Conservation (phyloP, 35 echinoderm and acorn worm species). For the Chiridota heheva region DNA sequence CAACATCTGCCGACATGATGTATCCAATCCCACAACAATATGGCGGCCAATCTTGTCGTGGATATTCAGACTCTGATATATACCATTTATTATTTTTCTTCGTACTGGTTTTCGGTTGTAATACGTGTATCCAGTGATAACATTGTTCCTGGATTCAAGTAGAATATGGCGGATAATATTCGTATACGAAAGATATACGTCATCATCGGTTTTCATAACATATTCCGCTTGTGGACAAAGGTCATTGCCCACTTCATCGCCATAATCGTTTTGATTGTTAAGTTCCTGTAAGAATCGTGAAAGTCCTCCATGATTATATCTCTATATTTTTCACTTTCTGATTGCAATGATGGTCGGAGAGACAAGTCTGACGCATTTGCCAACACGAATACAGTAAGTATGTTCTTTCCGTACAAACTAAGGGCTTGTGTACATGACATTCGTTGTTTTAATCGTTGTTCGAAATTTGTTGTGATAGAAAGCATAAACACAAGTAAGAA, state of each 20-base stretch:
- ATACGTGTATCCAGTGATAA: background rate
- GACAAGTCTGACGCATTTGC: background rate
- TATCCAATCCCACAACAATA: slow-evolving; percentile 69
- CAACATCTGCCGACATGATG: slow-evolving; percentile 62
- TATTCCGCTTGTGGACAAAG: slow-evolving; percentile 70
- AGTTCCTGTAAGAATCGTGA: slow-evolving; percentile 65
- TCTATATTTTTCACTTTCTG: slow-evolving; percentile 35
- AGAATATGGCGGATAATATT: slow-evolving; percentile 48
- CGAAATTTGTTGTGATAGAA: slow-evolving; percentile 5
- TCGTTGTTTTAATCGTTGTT: slow-evolving; percentile 20
- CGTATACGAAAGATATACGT: slow-evolving; percentile 59
- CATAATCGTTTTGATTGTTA: slow-evolving; percentile 80
- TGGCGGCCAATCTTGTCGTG: slow-evolving; percentile 48
- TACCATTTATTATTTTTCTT: slow-evolving; percentile 52
- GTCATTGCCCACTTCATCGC: slow-evolving; percentile 66
- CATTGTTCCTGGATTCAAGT: background rate
- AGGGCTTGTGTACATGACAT: slow-evolving; percentile 47
- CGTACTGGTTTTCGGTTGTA: slow-evolving; percentile 33
- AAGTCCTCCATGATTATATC: slow-evolving; percentile 78
- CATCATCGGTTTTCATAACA: slow-evolving; percentile 84
- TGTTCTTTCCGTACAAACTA: slow-evolving; percentile 21
- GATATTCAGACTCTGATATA: slow-evolving; percentile 45
- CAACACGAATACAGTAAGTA: slow-evolving; percentile 64
- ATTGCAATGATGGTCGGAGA: background rate
- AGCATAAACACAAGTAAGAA: slow-evolving; percentile 64